phyloP scores from a whole-genome alignment of 53 echinoderm and acorn worm species.

The Crossaster papposus region DNA sequence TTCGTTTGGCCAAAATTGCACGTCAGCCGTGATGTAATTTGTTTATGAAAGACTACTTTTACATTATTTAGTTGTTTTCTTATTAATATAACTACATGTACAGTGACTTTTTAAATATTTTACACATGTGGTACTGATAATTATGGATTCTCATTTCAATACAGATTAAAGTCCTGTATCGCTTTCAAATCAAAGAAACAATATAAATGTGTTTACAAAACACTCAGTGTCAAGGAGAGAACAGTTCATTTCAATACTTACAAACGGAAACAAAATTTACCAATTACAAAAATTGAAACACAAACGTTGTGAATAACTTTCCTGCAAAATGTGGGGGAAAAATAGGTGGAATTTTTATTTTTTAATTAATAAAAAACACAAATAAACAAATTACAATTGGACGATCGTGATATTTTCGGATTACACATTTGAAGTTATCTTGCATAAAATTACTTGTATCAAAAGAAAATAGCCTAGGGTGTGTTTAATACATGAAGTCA shows the following conservation, averaged over 20 bases:
- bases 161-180: neutral
- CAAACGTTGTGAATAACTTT: neutral
- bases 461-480: neutral
- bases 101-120: slow-evolving; percentile 33
- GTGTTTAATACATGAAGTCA: neutral
- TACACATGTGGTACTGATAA: slow-evolving; percentile 28
- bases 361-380: neutral
- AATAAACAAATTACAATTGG: neutral
- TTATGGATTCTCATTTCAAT: slow-evolving; percentile 15
- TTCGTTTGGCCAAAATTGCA: slow-evolving; percentile 63
- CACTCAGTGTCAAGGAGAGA: neutral
- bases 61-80: slow-evolving; percentile 16
- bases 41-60: slow-evolving; percentile 56
- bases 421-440: slow-evolving; percentile 7
- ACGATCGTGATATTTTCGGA: neutral
- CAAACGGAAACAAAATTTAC: neutral
- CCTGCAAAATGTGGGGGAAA: neutral
- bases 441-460: slow-evolving; percentile 18
- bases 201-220: neutral
- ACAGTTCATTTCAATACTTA: neutral
- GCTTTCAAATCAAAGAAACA: neutral
- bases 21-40: slow-evolving; percentile 42
- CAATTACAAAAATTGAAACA: neutral
- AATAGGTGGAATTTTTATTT: neutral
- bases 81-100: slow-evolving; percentile 57